Base-by-base conservation (phyloP, 1,140 invertebrate species). In the Monochamus saltuarius region DNA sequence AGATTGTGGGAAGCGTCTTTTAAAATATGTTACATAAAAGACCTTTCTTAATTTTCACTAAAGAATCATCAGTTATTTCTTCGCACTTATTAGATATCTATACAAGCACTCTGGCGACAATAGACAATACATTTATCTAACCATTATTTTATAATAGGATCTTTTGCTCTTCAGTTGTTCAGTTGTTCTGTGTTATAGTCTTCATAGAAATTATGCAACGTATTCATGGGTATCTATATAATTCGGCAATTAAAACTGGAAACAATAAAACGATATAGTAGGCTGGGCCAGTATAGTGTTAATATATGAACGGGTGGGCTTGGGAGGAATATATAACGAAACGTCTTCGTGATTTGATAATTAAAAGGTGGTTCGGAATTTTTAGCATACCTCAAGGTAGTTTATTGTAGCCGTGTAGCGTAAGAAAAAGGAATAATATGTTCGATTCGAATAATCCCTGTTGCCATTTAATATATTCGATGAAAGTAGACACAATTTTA, bases 331-430 rank as follows among this genome's bases (percentile, higher is more conserved):
- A 55, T 45, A 55, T 55, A 55, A 55, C 53, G 53, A 35, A 40
- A 55, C 22, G 43, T 34, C 53, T 35, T 35, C 39, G 43, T 55
- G 53, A 55, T 55, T 55, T 45, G 53, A 55, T 55, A 55, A 55
- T 55, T 45, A 55, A 55, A 55, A 55, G 53, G 39, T 55, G 53
- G 40, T 43, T 34, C 38, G 37, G 39, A 55, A 55, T 55, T 55
- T 55, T 55, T 43, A 55, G 46, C 53, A 55, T 55, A 55, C 53
- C 53, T 45, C 34, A 43, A 55, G 40, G 36, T 55, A 55, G 22
- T 55, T 55, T 55, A 55, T 55, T 40, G 42, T 19, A 38, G 36
- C 53, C 53, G 46, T 29, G 36, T 42, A 55, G 35, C 37, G 46
- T 7, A 55, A 29, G 22, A 29, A 29, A 6, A n/a, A n/a, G n/a